A percentile compares a stretch with the other conserved stretches of the same genome.
Conservation (phyloP, 2,797 vertebrate species). For the Diplodus sargus region DNA sequence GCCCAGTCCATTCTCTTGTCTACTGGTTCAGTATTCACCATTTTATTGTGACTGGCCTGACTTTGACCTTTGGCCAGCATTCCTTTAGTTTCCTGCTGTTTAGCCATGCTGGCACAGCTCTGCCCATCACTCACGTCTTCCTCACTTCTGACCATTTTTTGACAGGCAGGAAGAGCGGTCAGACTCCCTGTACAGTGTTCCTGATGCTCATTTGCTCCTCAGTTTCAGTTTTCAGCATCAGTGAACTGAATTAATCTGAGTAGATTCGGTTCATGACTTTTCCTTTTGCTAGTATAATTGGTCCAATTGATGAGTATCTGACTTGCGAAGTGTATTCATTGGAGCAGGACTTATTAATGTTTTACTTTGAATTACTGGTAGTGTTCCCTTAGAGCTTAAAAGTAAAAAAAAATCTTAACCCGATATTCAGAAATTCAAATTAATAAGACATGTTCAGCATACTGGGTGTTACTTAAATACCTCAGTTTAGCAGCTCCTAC, state of each 20-base stretch:
- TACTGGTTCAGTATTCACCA: slow-evolving; percentile 25
- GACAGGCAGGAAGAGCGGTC: slow-evolving; percentile 32
- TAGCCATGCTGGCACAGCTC: slow-evolving; percentile 26
- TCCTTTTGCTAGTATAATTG: slow-evolving; percentile 13
- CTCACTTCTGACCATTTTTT: slow-evolving; percentile 41
- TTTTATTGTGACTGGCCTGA: slow-evolving; percentile 53
- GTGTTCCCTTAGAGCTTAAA: slow-evolving; percentile 8
- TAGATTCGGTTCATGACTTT: slow-evolving; percentile 16
- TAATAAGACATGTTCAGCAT: background rate
- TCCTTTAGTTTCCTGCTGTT: slow-evolving; percentile 50
- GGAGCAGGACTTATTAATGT: background rate
- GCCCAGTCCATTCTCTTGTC: slow-evolving; percentile 4
- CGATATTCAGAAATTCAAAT: background rate
- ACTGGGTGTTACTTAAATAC: background rate
- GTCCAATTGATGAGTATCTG: slow-evolving; percentile 21
- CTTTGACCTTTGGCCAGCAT: slow-evolving; percentile 53
- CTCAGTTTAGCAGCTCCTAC: background rate
- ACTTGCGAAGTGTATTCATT: slow-evolving; percentile 5
- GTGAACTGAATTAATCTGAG: slow-evolving; percentile 25
- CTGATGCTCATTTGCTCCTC: slow-evolving; percentile 8
- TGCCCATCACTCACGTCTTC: slow-evolving; percentile 51
- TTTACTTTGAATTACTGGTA: background rate
- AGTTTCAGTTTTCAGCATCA: slow-evolving; percentile 23
- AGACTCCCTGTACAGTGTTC: background rate
- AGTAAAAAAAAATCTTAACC: background rate